phyloP scores from a whole-genome alignment of 92 coral and sea anemone species.

The Parazoanthus swiftii region DNA sequence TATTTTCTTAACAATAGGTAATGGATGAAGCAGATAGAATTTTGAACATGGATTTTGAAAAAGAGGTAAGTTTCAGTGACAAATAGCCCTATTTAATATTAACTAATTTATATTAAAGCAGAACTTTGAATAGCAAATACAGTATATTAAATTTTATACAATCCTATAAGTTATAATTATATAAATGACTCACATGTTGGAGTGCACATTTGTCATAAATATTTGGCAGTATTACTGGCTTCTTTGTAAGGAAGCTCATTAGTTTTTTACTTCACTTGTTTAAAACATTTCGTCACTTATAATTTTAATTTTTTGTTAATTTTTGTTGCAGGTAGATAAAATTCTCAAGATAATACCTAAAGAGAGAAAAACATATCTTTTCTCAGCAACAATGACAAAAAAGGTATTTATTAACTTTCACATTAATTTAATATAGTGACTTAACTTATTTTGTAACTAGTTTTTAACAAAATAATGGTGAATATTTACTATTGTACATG shows the following conservation, averaged over 20 bases:
- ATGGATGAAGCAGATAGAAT: conserved; percentile 99
- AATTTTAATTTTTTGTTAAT: background rate
- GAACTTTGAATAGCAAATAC: too few species aligned
- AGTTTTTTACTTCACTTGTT: background rate
- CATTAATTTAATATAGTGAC: too few species aligned
- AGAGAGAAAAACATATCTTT: conserved; percentile 89
- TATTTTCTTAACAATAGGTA: conserved; percentile 48
- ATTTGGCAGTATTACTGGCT: too few species aligned
- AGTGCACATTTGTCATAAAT: too few species aligned
- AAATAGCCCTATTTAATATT: background rate
- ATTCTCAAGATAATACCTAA: conserved; percentile 91
- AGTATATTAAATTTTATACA: too few species aligned
- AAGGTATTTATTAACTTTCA: conserved; percentile 49
- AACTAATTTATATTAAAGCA: background rate
- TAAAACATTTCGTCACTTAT: background rate
- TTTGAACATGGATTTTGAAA: conserved; percentile 95
- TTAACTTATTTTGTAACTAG: too few species aligned
- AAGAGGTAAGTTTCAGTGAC: conserved; percentile 61
- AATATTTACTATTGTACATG: background rate
- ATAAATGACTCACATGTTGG: too few species aligned
- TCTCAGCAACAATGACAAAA: conserved; percentile 99
- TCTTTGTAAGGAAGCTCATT: too few species aligned
- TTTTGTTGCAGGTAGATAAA: conserved; percentile 78
- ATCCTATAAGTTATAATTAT: too few species aligned
- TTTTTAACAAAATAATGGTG: background rate